Evolutionary conservation across 2,797 vertebrate genomes (phyloP).

Genomic region (Smutsia temminckii): DNA sequence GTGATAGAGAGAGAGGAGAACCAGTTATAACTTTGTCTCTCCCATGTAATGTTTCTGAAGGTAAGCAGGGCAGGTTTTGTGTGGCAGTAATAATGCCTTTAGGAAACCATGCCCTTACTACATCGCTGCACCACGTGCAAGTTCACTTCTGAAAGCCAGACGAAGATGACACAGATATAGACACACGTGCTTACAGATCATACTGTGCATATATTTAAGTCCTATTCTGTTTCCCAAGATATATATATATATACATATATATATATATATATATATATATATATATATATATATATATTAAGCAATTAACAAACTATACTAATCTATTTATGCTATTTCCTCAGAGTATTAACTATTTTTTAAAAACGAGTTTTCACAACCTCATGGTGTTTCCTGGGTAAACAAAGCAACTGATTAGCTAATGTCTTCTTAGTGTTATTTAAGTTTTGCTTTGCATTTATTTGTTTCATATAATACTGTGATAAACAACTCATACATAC

Average conservation of each 20-base stretch:
- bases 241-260: background rate
- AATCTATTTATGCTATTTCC: background rate
- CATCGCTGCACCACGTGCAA: background rate
- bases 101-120: background rate
- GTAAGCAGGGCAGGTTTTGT: background rate
- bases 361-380: slow-evolving; percentile 18
- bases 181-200: background rate
- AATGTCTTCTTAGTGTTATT: background rate
- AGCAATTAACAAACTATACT: background rate
- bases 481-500: background rate
- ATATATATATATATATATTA: background rate
- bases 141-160: slow-evolving; percentile 7
- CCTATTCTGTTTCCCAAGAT: background rate
- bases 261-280: background rate
- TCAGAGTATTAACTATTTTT: background rate
- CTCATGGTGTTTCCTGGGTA: background rate
- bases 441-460: background rate
- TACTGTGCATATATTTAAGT: background rate
- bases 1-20: background rate
- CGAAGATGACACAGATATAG: background rate
- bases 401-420: background rate
- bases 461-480: background rate
- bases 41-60: background rate
- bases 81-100: background rate
- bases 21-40: background rate